phyloP scores from a whole-genome alignment of 2,888 invertebrate species.

The Elmis aenea region DNA sequence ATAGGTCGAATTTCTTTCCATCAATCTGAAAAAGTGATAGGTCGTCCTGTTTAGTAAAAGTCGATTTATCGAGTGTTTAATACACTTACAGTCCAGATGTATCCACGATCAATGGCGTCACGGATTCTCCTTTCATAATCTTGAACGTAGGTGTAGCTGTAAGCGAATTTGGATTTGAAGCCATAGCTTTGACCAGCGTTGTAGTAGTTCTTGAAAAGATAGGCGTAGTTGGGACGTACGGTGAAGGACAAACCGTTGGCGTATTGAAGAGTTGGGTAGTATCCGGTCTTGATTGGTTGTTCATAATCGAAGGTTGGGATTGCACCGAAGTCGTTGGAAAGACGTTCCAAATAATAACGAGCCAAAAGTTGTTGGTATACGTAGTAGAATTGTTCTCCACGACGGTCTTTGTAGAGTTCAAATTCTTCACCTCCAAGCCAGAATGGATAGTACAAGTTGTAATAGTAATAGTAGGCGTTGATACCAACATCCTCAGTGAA shows the following conservation, averaged over 20 bases:
- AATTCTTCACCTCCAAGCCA: conserved; percentile 58
- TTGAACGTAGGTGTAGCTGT: conserved; percentile 46
- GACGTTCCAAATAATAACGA: conserved; percentile 70
- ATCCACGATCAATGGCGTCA: conserved; percentile 56
- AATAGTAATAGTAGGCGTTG: conserved; percentile 61
- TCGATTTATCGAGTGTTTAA: not conserved
- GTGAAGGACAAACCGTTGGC: conserved; percentile 64
- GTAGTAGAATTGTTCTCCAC: conserved; percentile 62
- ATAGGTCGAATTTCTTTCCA: conserved; percentile 50
- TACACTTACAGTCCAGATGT: conserved; percentile 38
- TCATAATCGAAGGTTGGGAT: conserved; percentile 56
- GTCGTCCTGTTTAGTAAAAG: conserved; percentile 5
- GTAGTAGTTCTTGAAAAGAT: conserved; percentile 47
- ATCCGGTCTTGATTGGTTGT: conserved; percentile 54
- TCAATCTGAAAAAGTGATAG: conserved; percentile 29
- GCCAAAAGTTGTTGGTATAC: conserved; percentile 63
- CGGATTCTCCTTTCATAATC: conserved; percentile 52
- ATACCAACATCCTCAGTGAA: conserved; percentile 69
- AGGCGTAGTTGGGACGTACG: conserved; percentile 54
- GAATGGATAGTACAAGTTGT: conserved; percentile 57
- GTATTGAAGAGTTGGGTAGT: conserved; percentile 58
- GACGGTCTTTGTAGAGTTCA: conserved; percentile 52
- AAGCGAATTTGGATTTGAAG: conserved; percentile 48
- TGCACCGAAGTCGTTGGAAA: conserved; percentile 65
- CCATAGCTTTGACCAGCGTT: conserved; percentile 34